phyloP scores from a whole-genome alignment of 2,888 invertebrate species.

The Nesidiocoris tenuis region DNA sequence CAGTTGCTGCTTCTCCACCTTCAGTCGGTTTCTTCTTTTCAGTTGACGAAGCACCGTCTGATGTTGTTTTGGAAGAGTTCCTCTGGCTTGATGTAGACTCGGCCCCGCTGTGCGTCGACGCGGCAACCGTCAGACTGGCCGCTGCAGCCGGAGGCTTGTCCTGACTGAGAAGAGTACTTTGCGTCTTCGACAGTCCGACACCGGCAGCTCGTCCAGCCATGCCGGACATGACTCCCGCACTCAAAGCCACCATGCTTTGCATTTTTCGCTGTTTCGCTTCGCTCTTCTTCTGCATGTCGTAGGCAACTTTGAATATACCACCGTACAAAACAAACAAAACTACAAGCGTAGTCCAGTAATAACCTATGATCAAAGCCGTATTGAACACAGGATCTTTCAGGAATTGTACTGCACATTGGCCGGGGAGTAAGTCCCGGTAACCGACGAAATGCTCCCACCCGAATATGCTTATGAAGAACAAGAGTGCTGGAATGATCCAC shows the following conservation, averaged over 20 bases:
- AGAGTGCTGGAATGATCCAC: constrained; percentile 92
- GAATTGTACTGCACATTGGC: constrained; percentile 95
- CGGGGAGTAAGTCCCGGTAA: constrained; percentile 79
- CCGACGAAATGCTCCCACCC: constrained; percentile 99
- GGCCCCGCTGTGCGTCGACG: constrained; percentile 46
- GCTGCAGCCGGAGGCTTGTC: constrained; percentile 59
- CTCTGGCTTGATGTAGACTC: constrained; percentile 55
- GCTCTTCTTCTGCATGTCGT: constrained; percentile 95
- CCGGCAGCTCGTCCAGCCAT: constrained; percentile 87
- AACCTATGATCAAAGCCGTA: constrained; percentile 92
- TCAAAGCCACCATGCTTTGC: constrained; percentile 90
- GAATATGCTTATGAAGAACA: constrained; percentile 97
- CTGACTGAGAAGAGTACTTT: constrained; percentile 66
- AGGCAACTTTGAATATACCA: constrained; percentile 95
- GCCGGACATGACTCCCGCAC: constrained; percentile 86
- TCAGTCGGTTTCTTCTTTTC: constrained; percentile 54
- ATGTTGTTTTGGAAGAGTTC: constrained; percentile 53
- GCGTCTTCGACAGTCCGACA: constrained; percentile 77
- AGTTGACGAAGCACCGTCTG: constrained; percentile 52
- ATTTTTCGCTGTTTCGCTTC: constrained; percentile 94
- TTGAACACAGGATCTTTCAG: constrained; percentile 96
- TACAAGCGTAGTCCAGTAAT: constrained; percentile 96
- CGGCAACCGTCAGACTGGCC: constrained; percentile 50
- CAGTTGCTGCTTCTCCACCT: constrained; percentile 47
- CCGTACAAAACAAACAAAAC: constrained; percentile 94